Evolutionary conservation across 1,140 invertebrate species (phyloP).

Genomic region (Leucophenga varia): DNA sequence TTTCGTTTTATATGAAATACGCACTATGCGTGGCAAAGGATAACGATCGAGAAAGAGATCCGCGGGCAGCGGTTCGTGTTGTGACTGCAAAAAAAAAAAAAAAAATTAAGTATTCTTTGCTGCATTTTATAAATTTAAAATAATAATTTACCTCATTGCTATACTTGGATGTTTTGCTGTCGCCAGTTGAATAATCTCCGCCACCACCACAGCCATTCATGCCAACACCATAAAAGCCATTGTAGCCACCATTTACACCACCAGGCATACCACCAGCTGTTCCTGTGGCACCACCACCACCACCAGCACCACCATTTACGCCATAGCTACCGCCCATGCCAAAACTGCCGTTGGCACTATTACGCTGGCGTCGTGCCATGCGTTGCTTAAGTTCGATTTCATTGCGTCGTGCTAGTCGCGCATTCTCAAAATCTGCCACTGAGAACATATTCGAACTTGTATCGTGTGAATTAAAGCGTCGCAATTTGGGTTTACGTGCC

Average conservation of each 20-base stretch:
- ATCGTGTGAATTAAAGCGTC: conserved; percentile 55
- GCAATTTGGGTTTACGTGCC: conserved; percentile 49
- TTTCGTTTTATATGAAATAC: conserved; percentile 47
- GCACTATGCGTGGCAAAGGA: conserved; percentile 61
- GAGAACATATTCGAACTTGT: conserved; percentile 56
- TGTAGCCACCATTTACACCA: conserved; percentile 20
- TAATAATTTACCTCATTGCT: conserved; percentile 45
- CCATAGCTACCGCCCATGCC: conserved; percentile 18
- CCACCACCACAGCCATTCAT: conserved; percentile 41
- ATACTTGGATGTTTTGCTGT: conserved; percentile 51
- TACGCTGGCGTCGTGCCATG: conserved; percentile 37
- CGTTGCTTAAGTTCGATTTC: conserved; percentile 54
- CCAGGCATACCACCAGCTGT: no score
- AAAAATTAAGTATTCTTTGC: no score
- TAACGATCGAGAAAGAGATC: conserved; percentile 61
- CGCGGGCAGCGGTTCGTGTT: conserved; percentile 43
- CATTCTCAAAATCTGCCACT: conserved; percentile 54
- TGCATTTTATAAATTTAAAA: no score
- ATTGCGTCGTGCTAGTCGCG: conserved; percentile 52
- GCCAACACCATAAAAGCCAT: conserved; percentile 25
- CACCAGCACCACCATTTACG: no score
- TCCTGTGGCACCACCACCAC: no score
- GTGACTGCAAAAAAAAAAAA: conserved; percentile 13
- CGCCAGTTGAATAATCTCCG: conserved; percentile 53
- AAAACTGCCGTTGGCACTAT: conserved; percentile 34